Percentiles rank a stretch among this genome's conserved stretches.
Evolutionary conservation across 2,888 invertebrate species (phyloP).

Genomic region (Ptilodon capucinus): DNA sequence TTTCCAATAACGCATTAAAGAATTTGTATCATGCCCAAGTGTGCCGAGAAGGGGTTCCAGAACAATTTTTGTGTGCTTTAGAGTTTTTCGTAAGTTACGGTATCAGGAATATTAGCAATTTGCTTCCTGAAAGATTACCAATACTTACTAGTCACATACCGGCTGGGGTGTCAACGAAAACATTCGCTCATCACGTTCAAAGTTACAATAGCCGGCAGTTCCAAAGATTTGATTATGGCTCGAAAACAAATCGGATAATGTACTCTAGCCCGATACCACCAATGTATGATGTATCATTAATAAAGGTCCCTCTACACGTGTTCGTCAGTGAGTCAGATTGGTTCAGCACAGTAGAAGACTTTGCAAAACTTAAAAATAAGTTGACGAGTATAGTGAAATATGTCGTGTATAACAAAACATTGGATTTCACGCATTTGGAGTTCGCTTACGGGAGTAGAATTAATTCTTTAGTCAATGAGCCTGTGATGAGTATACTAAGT

Average conservation of each 20-base stretch:
- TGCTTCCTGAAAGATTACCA: conserved; percentile 52
- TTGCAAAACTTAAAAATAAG: conserved; percentile 39
- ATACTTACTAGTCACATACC: conserved; percentile 65
- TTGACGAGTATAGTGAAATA: conserved; percentile 50
- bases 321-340: conserved; percentile 64
- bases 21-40: conserved; percentile 54
- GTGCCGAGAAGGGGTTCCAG: conserved; percentile 43
- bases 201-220: conserved; percentile 56
- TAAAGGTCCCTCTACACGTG: conserved; percentile 56
- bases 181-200: conserved; percentile 65
- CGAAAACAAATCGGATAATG: conserved; percentile 36
- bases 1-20: conserved; percentile 42
- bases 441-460: conserved; percentile 64
- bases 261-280: conserved; percentile 56
- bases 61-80: conserved; percentile 53
- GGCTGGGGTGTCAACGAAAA: conserved; percentile 60
- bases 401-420: conserved; percentile 48
- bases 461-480: conserved; percentile 55
- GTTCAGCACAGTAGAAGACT: conserved; percentile 57
- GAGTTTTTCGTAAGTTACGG: conserved; percentile 61
- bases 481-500: conserved; percentile 46
- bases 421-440: conserved; percentile 68
- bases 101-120: conserved; percentile 48
- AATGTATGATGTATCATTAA: conserved; percentile 50
- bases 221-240: conserved; percentile 61